Evolutionary conservation across 2,888 invertebrate species (phyloP).

Genomic region (Paralinhomoeus sp.): DNA sequence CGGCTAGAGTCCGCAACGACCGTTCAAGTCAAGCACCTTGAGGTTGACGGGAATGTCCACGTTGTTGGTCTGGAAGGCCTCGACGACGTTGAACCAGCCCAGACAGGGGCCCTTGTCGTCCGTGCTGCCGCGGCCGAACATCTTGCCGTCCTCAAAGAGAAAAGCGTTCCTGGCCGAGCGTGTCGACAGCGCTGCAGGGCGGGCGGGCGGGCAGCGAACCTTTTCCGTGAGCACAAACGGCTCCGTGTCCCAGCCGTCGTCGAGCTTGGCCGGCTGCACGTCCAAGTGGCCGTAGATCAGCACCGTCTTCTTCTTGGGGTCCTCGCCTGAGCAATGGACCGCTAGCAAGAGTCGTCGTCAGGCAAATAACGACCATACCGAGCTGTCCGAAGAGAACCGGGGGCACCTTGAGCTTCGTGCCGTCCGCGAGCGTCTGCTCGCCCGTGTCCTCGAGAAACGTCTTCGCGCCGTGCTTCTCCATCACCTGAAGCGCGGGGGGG

Average conservation of each 20-base stretch:
- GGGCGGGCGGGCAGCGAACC: too few species aligned
- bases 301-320: constrained; percentile 67
- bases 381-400: constrained; percentile 57
- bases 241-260: constrained; percentile 85
- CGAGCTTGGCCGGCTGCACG: constrained; percentile 73
- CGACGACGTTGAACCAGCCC: constrained; percentile 79
- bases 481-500: constrained; percentile 11
- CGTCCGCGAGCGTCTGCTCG: constrained; percentile 41
- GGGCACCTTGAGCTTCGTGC: constrained; percentile 49
- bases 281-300: constrained; percentile 89
- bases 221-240: constrained; percentile 70
- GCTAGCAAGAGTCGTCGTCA: too few species aligned
- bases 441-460: constrained; percentile 54
- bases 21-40: constrained; percentile 25
- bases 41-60: constrained; percentile 41
- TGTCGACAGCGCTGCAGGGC: too few species aligned
- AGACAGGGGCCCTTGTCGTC: constrained; percentile 81
- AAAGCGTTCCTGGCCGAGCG: too few species aligned
- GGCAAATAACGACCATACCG: constrained; percentile 30
- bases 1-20: background rate
- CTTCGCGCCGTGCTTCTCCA: constrained; percentile 37
- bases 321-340: constrained; percentile 34
- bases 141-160: constrained; percentile 42
- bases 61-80: constrained; percentile 53
- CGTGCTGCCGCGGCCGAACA: constrained; percentile 69